These are phyloP conservation scores for Alexandromys fortis DNA, from an alignment of 2,113 vertebrate species.

Conservation along the genomic window DNA sequence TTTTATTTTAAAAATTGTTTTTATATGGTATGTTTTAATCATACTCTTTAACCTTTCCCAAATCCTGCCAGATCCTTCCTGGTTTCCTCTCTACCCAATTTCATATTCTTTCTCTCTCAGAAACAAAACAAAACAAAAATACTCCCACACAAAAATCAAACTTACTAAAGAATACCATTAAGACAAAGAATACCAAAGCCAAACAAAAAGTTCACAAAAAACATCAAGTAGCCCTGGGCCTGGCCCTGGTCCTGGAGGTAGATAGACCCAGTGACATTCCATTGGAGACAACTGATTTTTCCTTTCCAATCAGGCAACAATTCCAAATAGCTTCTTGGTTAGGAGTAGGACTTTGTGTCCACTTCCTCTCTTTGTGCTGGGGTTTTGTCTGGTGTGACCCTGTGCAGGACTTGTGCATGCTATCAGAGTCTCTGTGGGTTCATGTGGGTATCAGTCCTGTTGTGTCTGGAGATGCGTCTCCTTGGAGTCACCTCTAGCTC, in stretches of 20 bases:
- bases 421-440: background rate
- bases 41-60: background rate
- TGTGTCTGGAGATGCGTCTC: background rate
- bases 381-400: background rate
- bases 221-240: background rate
- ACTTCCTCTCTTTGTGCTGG: background rate
- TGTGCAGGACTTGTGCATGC: background rate
- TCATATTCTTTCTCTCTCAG: background rate
- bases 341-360: background rate
- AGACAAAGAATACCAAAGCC: background rate
- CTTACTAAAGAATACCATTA: background rate
- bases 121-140: background rate
- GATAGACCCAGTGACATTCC: background rate
- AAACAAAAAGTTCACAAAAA: background rate
- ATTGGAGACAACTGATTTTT: background rate
- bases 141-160: background rate
- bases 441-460: background rate
- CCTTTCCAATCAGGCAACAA: too few relatives aligned
- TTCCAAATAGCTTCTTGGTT: background rate
- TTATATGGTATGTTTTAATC: background rate
- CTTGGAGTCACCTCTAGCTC: background rate
- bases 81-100: background rate
- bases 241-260: background rate
- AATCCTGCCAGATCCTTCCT: background rate
- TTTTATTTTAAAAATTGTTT: background rate